Base-by-base conservation (phyloP, 2,888 invertebrate species). In the Terebella lapidaria region DNA sequence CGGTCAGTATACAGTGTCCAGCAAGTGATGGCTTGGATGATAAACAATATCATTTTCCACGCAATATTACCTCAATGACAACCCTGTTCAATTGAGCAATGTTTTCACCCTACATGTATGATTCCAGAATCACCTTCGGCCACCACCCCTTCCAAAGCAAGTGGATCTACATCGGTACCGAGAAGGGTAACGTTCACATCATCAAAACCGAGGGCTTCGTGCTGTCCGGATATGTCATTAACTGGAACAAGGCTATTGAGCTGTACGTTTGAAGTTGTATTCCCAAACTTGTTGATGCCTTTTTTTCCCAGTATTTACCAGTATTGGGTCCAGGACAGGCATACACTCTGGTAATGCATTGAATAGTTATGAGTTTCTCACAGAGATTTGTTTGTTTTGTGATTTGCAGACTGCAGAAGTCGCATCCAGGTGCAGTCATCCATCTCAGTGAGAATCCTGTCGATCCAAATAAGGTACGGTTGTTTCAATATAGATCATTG, bases 221-320 rank as follows among this genome's bases (percentile, higher is more conserved):
- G 76, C 87, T 99, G 74, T 95, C 95, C 78, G 95, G 96, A 68
- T 99, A 99, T 85, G 88, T 95, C 83, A 94, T 99, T 86, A 96
- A 97, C 86, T 99, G 99, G 99, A 99, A 99, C 86, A 99, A 99
- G 85, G 94, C 96, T 75, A 97, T 99, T 83, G 99, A 62, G 26
- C 29, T 62, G 62, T 62, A 56, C 42, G 62, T 56, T 24, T 2
- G n/a, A 24, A 29, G 27, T 35, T 35, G 42, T 35, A 15, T 35
- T 35, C n/a, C 10, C 42, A 35, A 15, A 35, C n/a, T 35, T 35
- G 42, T 35, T 35, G 42, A 35, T 15, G n/a, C n/a, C 10, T 35
- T 35, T 35, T 35, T 15, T 35, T 15, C 42, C 42, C n/a, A 35
- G 42, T 35, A n/a, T n/a, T n/a, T n/a, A n/a, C n/a, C n/a, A n/a